Percentiles rank a stretch among this genome's conserved stretches.
phyloP scores from a whole-genome alignment of 2,113 vertebrate species.

The Microcebus murinus region DNA sequence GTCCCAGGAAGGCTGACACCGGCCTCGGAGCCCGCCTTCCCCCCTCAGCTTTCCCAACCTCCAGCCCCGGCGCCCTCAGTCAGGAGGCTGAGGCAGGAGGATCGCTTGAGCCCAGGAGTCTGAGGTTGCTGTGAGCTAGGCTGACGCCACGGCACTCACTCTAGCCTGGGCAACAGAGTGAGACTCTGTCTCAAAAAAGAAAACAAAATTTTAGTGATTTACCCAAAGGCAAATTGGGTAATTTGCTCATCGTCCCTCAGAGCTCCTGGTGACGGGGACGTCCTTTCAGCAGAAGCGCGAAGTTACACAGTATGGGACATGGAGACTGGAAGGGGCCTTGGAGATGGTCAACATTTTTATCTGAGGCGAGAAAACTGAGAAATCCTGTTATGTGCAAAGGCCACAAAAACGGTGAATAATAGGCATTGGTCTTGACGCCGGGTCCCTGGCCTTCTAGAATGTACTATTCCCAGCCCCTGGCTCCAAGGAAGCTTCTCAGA shows the following conservation, averaged over 20 bases:
- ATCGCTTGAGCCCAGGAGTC: too few species aligned
- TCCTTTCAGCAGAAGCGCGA: fast-evolving
- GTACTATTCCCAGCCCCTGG: fast-evolving
- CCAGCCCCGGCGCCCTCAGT: neutral
- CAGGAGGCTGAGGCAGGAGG: too few species aligned
- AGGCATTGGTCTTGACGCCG: fast-evolving
- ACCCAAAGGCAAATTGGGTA: too few species aligned
- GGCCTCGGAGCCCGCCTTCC: fast-evolving
- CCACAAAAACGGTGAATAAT: fast-evolving
- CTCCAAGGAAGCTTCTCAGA: neutral
- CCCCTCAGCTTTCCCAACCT: fast-evolving
- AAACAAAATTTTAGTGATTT: too few species aligned
- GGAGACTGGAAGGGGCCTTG: neutral
- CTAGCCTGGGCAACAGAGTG: too few species aligned
- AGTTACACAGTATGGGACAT: neutral
- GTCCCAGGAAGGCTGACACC: too few species aligned
- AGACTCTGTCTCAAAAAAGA: too few species aligned
- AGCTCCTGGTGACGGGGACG: neutral
- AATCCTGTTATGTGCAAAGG: fast-evolving
- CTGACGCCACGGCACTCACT: too few species aligned
- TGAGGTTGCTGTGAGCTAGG: too few species aligned
- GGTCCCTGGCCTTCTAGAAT: neutral
- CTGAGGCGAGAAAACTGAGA: neutral
- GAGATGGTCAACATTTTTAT: neutral
- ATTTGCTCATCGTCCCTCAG: neutral